These are phyloP conservation scores for Buathra laborator DNA, from an alignment of 2,888 invertebrate genomes.

Conservation along the genomic window DNA sequence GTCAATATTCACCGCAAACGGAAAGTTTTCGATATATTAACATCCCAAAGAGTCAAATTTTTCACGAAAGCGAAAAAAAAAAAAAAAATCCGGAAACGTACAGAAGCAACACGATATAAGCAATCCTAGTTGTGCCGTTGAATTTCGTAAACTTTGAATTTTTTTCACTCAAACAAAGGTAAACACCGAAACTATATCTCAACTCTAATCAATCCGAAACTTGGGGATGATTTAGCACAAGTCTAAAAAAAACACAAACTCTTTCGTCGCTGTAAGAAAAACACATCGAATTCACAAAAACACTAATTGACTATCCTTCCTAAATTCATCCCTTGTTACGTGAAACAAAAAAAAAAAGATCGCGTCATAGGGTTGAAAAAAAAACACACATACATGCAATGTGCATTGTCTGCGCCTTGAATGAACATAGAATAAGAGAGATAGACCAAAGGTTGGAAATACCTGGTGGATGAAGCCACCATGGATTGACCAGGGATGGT, in stretches of 20 bases:
- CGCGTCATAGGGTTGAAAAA: neutral
- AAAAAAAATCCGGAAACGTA: conserved; percentile 2
- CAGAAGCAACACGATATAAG: neutral
- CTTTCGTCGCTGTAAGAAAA: neutral
- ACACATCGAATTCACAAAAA: neutral
- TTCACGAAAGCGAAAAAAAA: neutral
- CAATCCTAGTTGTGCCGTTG: neutral
- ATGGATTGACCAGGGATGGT: conserved; percentile 83
- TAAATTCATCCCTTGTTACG: neutral
- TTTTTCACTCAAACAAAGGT: neutral
- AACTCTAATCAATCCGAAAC: neutral
- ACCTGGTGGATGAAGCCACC: conserved; percentile 85
- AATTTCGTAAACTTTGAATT: neutral
- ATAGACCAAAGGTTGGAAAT: conserved; percentile 70
- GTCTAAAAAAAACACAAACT: neutral
- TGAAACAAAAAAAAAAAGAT: neutral
- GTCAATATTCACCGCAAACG: neutral
- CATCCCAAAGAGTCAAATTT: neutral
- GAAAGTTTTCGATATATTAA: conserved; percentile 12
- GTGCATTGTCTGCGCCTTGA: neutral
- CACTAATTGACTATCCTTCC: neutral
- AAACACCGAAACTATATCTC: neutral
- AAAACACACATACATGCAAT: neutral
- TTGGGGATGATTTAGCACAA: neutral
- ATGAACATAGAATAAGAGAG: conserved; percentile 15